Evolutionary conservation across 2,113 vertebrate species (phyloP).

Genomic region (Gambusia holbrooki): DNA sequence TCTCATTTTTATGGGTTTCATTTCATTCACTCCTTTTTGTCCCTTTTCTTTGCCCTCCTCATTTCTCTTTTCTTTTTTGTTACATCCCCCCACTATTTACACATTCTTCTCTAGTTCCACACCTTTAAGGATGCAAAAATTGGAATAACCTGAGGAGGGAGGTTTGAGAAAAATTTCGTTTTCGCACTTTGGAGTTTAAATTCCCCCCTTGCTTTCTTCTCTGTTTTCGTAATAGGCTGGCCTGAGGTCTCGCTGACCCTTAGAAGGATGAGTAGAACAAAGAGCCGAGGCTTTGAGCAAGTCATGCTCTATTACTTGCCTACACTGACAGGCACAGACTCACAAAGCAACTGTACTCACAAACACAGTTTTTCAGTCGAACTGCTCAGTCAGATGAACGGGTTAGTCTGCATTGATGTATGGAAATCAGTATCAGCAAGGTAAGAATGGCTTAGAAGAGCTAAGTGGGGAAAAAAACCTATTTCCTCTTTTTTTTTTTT

Average conservation of each 20-base stretch:
- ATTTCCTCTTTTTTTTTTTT: background rate
- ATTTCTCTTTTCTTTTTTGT: background rate
- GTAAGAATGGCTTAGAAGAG: slow-evolving; percentile 28
- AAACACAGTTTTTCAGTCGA: slow-evolving; percentile 2
- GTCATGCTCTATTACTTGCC: slow-evolving; percentile 65
- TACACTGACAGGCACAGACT: slow-evolving; percentile 26
- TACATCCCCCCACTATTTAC: background rate
- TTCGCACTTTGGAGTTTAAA: slow-evolving; percentile 33
- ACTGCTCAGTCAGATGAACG: slow-evolving; percentile 8
- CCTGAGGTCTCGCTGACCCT: slow-evolving; percentile 55
- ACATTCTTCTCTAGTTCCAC: slow-evolving; percentile 23
- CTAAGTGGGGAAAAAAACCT: slow-evolving; percentile 16
- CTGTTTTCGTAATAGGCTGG: slow-evolving; percentile 61
- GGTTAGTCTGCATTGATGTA: slow-evolving; percentile 26
- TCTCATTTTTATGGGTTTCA: slow-evolving; percentile 28
- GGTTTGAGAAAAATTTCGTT: slow-evolving; percentile 34
- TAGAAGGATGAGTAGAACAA: slow-evolving; percentile 55
- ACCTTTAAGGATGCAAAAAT: slow-evolving; percentile 26
- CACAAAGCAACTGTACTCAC: background rate
- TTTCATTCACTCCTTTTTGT: slow-evolving; percentile 4
- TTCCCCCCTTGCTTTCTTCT: slow-evolving; percentile 16
- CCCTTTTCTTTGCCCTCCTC: slow-evolving; percentile 1
- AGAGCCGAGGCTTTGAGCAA: slow-evolving; percentile 62
- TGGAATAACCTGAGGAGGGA: slow-evolving; percentile 48
- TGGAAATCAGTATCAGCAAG: slow-evolving; percentile 44